Conservation (phyloP, 2,888 invertebrate species). For the Glyphotaelius pellucidus region DNA sequence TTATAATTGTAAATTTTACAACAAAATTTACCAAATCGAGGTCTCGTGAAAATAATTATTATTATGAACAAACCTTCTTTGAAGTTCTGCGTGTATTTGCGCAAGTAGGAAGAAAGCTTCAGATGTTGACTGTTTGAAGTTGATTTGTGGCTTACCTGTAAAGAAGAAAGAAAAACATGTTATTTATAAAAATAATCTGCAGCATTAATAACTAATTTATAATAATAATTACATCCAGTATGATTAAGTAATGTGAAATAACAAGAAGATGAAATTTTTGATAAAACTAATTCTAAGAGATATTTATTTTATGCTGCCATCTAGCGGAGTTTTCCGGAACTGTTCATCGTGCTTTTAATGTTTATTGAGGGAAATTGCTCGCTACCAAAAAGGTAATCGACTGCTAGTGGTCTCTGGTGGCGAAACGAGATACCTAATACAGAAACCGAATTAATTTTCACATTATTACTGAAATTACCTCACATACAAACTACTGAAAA, state of each 20-base stretch:
- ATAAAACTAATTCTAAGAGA: background rate
- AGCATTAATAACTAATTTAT: background rate
- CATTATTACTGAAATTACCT: background rate
- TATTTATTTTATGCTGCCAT: background rate
- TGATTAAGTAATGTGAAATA: background rate
- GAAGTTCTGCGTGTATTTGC: background rate
- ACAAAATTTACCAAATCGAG: background rate
- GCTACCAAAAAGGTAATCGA: background rate
- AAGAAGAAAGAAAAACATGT: background rate
- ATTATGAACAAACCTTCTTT: background rate
- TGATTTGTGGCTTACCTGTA: background rate
- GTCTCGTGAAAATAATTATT: background rate
- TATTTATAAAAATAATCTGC: too few species aligned
- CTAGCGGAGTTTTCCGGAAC: background rate
- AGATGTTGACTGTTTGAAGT: background rate
- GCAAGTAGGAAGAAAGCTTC: background rate
- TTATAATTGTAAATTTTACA: too few species aligned
- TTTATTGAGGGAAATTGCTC: background rate
- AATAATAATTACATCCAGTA: background rate
- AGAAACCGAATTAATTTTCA: background rate
- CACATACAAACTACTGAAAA: too few species aligned
- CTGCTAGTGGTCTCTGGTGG: constrained; percentile 2
- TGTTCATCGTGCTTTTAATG: background rate
- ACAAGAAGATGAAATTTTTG: background rate
- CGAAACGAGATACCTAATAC: background rate